phyloP scores from a whole-genome alignment of 2,888 invertebrate species.

The Aethes cnicana region DNA sequence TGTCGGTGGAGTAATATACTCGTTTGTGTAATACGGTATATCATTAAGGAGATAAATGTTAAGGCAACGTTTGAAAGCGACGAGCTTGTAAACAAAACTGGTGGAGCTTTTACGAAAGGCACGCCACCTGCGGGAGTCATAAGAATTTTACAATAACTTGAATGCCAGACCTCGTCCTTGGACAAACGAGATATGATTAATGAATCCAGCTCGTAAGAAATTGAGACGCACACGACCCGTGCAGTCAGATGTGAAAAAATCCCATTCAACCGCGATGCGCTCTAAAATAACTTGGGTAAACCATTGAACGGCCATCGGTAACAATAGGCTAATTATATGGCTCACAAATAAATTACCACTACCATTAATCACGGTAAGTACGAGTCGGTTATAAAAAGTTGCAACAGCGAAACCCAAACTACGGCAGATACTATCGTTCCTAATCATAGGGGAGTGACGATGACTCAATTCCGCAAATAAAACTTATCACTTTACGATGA shows the following conservation, averaged over 20 bases:
- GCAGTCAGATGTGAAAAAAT: slow-evolving; percentile 53
- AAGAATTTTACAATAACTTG: slow-evolving; percentile 48
- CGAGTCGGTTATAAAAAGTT: slow-evolving; percentile 1
- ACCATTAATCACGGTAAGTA: slow-evolving; percentile 57
- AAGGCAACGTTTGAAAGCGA: neutral
- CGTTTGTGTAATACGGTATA: slow-evolving; percentile 9
- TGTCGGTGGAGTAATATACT: slow-evolving; percentile 12
- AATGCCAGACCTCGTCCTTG: slow-evolving; percentile 52
- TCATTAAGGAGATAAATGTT: slow-evolving; percentile 6
- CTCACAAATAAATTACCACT: slow-evolving; percentile 56
- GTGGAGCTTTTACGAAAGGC: slow-evolving; percentile 1
- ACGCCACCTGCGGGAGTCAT: slow-evolving; percentile 34
- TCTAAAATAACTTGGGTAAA: slow-evolving; percentile 52
- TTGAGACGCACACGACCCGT: slow-evolving; percentile 52
- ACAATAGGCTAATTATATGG: slow-evolving; percentile 72
- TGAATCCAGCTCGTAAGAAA: slow-evolving; percentile 56
- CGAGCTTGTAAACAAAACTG: slow-evolving; percentile 1
- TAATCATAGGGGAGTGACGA: slow-evolving; percentile 7
- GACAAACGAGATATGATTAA: slow-evolving; percentile 71
- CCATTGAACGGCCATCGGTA: slow-evolving; percentile 50
- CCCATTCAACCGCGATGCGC: slow-evolving; percentile 46
- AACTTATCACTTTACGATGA: neutral
- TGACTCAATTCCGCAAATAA: neutral
- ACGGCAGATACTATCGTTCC: neutral
- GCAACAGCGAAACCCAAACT: slow-evolving; percentile 5